Conservation (phyloP, 2,113 vertebrate species). For the Hippocampus comes region DNA sequence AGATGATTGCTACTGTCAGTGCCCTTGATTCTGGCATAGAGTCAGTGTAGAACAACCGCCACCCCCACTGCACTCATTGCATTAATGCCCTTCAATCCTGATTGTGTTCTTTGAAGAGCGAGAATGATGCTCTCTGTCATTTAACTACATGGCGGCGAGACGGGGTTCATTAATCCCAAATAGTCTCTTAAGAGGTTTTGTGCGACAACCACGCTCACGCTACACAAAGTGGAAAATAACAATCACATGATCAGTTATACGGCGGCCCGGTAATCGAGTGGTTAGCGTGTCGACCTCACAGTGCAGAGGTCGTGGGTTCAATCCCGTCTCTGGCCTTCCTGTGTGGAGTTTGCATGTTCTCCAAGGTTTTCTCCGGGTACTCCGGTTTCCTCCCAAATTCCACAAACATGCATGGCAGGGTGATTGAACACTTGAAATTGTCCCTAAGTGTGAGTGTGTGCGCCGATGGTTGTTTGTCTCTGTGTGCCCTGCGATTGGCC, state of each 20-base stretch:
- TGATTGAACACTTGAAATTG: too few species aligned
- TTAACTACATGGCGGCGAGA: slow-evolving; percentile 51
- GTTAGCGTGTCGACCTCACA: too few species aligned
- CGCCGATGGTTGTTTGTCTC: too few species aligned
- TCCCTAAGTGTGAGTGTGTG: too few species aligned
- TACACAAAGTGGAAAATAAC: slow-evolving; percentile 25
- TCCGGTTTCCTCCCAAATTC: too few species aligned
- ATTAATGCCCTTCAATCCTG: slow-evolving; percentile 7
- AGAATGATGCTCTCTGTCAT: slow-evolving; percentile 52
- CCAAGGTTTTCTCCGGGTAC: too few species aligned
- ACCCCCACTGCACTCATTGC: not conserved
- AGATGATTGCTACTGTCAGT: not conserved
- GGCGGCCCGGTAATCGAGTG: too few species aligned
- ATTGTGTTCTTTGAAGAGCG: slow-evolving; percentile 31
- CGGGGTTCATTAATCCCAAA: slow-evolving; percentile 52
- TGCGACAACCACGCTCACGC: slow-evolving; percentile 28
- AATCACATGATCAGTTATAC: slow-evolving; percentile 18
- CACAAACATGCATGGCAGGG: too few species aligned
- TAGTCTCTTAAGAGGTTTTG: slow-evolving; percentile 34
- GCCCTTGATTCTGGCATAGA: not conserved
- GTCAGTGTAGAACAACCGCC: not conserved
- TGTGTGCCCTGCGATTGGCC: too few species aligned
- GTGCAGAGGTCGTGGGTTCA: too few species aligned
- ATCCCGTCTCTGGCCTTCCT: too few species aligned
- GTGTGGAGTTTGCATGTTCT: too few species aligned